Evolutionary conservation across 2,113 vertebrate species (phyloP).

Genomic region (Chaenocephalus aceratus): DNA sequence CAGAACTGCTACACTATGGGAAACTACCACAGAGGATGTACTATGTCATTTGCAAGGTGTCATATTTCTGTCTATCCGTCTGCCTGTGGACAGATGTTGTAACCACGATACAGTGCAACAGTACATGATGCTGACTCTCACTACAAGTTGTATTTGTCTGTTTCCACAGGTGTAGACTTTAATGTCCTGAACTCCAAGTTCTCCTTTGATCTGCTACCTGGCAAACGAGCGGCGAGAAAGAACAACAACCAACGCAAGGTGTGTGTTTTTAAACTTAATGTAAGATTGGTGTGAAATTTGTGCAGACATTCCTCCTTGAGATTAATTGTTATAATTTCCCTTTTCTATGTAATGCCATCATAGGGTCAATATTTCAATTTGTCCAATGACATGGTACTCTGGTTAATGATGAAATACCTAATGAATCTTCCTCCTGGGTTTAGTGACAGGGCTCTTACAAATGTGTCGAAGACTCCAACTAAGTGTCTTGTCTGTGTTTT

Average conservation of each 20-base stretch:
- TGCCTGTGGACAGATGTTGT: no score
- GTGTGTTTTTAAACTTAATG: not conserved
- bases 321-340: not conserved
- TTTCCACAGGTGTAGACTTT: constrained; percentile 87
- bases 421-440: not conserved
- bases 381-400: not conserved
- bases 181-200: constrained; percentile 90
- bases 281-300: not conserved
- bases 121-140: no score
- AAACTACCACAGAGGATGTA: no score
- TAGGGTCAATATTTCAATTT: not conserved
- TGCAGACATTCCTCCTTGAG: not conserved
- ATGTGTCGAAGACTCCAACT: not conserved
- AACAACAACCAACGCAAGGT: constrained; percentile 90
- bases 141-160: not conserved
- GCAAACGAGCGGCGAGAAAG: constrained; percentile 90
- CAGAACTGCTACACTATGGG: no score
- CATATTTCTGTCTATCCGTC: no score
- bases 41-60: no score
- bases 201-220: constrained; percentile 92
- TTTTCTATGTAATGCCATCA: not conserved
- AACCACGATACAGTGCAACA: no score
- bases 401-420: not conserved
- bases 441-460: not conserved
- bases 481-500: constrained; percentile 22